These are phyloP conservation scores for Asbolus verrucosus DNA, from an alignment of 1,140 invertebrate genomes.

Conservation along the genomic window DNA sequence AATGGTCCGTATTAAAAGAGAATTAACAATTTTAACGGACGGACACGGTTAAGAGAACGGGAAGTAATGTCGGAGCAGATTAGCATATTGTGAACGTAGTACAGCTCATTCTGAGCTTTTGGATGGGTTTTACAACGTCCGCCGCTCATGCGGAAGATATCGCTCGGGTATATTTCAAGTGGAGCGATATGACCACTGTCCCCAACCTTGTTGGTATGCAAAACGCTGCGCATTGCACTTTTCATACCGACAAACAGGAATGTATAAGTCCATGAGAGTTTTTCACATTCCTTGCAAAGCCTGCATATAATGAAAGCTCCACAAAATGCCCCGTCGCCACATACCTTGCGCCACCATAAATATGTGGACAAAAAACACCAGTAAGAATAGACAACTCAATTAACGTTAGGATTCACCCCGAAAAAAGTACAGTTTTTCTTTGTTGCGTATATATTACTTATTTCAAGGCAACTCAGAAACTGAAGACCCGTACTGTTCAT, in stretches of 20 bases:
- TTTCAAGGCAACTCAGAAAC: too few relatives aligned
- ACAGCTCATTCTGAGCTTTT: constrained; percentile 42
- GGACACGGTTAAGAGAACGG: constrained; percentile 43
- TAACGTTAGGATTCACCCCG: too few relatives aligned
- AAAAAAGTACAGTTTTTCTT: too few relatives aligned
- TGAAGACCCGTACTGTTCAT: too few relatives aligned
- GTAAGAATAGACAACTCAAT: too few relatives aligned
- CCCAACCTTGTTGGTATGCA: constrained; percentile 32
- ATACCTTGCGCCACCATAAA: constrained; percentile 5
- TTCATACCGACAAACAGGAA: constrained; percentile 35
- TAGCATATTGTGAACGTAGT: constrained; percentile 52
- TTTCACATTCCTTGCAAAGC: constrained; percentile 20
- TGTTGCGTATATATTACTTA: too few relatives aligned
- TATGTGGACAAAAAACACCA: constrained; percentile 3
- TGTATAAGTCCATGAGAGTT: constrained; percentile 5
- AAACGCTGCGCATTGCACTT: constrained; percentile 28
- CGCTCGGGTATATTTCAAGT: constrained; percentile 26
- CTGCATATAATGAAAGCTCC: constrained; percentile 12
- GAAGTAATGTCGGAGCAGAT: constrained; percentile 50
- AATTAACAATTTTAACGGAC: constrained; percentile 54
- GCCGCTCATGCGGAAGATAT: constrained; percentile 40
- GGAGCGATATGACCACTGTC: constrained; percentile 22
- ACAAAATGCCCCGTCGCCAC: constrained; percentile 16
- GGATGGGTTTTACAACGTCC: constrained; percentile 42
- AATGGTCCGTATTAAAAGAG: constrained; percentile 48